phyloP scores from a whole-genome alignment of 2,888 invertebrate genomes.

The Polymixis flavicincta region DNA sequence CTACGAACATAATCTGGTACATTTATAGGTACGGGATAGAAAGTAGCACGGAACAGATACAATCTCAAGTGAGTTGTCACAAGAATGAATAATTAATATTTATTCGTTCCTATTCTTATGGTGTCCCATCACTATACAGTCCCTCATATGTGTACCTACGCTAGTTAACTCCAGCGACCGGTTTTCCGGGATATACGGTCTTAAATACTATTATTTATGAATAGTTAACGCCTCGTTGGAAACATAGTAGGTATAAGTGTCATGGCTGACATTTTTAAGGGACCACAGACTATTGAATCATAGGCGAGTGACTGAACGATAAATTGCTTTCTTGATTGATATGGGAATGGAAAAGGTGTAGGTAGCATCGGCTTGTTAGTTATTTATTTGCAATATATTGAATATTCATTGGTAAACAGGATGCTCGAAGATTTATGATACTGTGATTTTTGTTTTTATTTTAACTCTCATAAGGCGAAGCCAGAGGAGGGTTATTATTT shows the following conservation, averaged over 20 bases:
- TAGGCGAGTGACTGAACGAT: constrained; percentile 21
- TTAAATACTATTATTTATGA: constrained; percentile 60
- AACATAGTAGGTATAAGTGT: constrained; percentile 24
- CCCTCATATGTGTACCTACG: constrained; percentile 28
- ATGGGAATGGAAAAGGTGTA: constrained; percentile 39
- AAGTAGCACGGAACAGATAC: not conserved
- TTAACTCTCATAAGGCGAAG: not conserved
- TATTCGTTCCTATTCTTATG: constrained; percentile 7
- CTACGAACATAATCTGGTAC: not conserved
- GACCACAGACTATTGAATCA: constrained; percentile 34
- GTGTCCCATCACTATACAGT: constrained; percentile 50
- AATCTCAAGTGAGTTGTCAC: not conserved
- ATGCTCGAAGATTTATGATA: constrained; percentile 25
- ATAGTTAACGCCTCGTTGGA: constrained; percentile 53
- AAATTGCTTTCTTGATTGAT: constrained; percentile 53
- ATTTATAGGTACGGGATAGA: not conserved
- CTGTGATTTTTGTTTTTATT: not conserved
- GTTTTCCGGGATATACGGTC: constrained; percentile 46
- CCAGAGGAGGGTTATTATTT: too few species aligned
- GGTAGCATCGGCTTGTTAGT: not conserved
- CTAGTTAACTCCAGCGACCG: constrained; percentile 40
- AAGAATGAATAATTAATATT: not conserved
- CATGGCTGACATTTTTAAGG: constrained; percentile 47
- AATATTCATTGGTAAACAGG: constrained; percentile 42
- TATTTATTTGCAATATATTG: constrained; percentile 14